A percentile compares a stretch with the other conserved stretches of the same genome.
Evolutionary conservation across 2,797 vertebrate species (phyloP).

Genomic region (Harpagifer antarcticus): DNA sequence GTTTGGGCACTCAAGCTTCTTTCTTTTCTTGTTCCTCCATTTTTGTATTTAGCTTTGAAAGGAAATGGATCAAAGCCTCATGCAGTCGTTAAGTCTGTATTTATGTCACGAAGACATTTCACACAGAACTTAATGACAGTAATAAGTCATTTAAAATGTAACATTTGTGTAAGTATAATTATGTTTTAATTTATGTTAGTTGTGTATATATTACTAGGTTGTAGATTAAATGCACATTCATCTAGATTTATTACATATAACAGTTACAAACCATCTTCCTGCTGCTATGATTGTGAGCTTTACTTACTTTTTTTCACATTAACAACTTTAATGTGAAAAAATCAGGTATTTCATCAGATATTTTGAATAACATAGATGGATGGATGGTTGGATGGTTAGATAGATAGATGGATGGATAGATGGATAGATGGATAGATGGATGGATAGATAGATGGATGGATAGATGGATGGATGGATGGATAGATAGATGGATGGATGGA

Average conservation of each 20-base stretch:
- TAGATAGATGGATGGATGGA: too few species aligned
- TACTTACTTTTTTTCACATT: too few species aligned
- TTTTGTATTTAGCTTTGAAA: neutral
- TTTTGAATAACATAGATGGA: neutral
- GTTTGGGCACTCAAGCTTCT: neutral
- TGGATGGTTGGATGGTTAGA: too few species aligned
- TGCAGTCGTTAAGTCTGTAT: slow-evolving; percentile 9
- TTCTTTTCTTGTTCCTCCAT: neutral
- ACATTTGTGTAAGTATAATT: neutral
- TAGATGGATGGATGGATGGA: too few species aligned
- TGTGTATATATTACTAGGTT: neutral
- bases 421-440: too few species aligned
- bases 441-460: too few species aligned
- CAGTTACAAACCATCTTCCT: neutral
- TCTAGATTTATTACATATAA: slow-evolving; percentile 10
- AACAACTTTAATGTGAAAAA: neutral
- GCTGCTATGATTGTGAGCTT: neutral
- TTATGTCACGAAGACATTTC: slow-evolving; percentile 12
- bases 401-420: too few species aligned
- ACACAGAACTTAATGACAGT: neutral
- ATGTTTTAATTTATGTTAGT: neutral
- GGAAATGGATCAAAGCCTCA: neutral
- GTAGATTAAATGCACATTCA: neutral
- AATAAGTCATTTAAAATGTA: slow-evolving; percentile 4
- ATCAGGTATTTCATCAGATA: neutral